These are phyloP conservation scores for Morpho helenor DNA, from an alignment of 2,888 invertebrate species.

Conservation along the genomic window DNA sequence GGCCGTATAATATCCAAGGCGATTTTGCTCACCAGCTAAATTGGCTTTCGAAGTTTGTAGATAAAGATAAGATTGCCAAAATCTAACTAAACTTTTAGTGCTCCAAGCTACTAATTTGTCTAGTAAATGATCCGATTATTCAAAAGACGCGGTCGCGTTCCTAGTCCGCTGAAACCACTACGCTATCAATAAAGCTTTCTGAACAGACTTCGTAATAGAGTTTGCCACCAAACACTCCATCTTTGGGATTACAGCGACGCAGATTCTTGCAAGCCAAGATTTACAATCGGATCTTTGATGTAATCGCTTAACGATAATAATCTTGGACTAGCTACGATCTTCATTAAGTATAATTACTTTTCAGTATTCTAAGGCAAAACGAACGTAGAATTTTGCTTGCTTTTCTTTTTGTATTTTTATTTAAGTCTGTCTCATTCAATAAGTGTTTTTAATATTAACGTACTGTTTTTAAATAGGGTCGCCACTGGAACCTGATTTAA, in stretches of 20 bases:
- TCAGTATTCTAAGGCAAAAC: no score
- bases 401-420: no score
- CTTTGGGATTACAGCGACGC: slow-evolving; percentile 53
- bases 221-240: slow-evolving; percentile 52
- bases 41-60: no score
- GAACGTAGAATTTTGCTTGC: no score
- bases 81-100: slow-evolving; percentile 2
- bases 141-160: slow-evolving; percentile 21
- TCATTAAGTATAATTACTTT: not conserved
- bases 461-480: no score
- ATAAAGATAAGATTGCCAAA: not conserved
- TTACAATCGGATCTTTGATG: slow-evolving; percentile 63
- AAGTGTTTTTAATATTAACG: no score
- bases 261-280: slow-evolving; percentile 47
- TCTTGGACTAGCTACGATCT: slow-evolving; percentile 26
- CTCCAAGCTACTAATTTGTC: slow-evolving; percentile 21
- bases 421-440: no score
- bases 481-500: no score
- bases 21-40: no score
- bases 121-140: slow-evolving; percentile 23
- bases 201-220: slow-evolving; percentile 32
- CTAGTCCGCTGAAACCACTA: slow-evolving; percentile 25
- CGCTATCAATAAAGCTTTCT: slow-evolving; percentile 37
- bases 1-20: no score
- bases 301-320: slow-evolving; percentile 55